Conservation (phyloP, 2,888 invertebrate species). For the Amiota minor region DNA sequence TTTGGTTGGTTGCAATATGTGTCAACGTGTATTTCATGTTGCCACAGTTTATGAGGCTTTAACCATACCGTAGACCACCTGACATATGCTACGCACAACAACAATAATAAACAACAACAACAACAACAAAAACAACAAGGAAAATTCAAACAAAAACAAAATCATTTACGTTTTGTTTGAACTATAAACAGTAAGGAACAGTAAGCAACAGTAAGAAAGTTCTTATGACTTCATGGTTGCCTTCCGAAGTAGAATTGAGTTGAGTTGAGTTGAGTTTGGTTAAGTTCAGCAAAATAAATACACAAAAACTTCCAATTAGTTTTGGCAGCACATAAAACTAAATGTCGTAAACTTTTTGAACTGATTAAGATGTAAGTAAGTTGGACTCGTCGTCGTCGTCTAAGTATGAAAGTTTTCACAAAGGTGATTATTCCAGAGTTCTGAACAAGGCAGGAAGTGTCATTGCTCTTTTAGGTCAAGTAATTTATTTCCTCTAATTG, state of each 20-base stretch:
- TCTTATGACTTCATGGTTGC: too few species aligned
- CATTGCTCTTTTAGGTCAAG: too few species aligned
- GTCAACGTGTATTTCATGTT: slow-evolving; percentile 1
- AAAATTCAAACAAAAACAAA: background rate
- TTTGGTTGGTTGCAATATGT: slow-evolving; percentile 1
- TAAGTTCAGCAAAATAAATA: too few species aligned
- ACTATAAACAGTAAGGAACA: background rate
- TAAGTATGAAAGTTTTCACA: too few species aligned
- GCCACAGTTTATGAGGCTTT: background rate
- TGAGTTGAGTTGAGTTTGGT: too few species aligned
- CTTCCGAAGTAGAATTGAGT: too few species aligned
- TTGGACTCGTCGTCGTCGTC: too few species aligned
- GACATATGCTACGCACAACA: background rate
- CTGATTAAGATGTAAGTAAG: too few species aligned
- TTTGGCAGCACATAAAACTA: slow-evolving; percentile 3
- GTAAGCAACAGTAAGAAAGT: too few species aligned
- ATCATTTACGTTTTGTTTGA: background rate
- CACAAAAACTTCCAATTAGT: slow-evolving; percentile 14
- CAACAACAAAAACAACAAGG: background rate
- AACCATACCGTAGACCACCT: slow-evolving; percentile 5
- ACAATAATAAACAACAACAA: background rate
- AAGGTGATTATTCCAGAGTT: too few species aligned
- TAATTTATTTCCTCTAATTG: too few species aligned
- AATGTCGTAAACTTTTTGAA: background rate
- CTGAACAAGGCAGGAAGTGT: too few species aligned